Conservation (phyloP, 2,888 invertebrate genomes). For the Phaonia tiefii region DNA sequence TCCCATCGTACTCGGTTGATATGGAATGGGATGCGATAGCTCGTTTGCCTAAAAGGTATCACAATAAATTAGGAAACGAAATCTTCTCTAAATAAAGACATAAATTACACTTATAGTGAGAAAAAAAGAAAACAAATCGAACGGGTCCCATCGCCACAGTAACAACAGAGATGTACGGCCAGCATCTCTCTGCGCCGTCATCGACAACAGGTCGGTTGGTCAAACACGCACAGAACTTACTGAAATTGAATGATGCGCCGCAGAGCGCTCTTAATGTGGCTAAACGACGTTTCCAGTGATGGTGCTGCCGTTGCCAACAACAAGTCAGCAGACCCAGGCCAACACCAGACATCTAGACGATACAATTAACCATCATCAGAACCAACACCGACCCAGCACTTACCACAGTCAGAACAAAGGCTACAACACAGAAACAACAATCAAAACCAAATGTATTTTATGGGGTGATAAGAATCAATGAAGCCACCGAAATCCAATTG, state of each 20-base stretch:
- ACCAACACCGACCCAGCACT: neutral
- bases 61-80: conserved; percentile 80
- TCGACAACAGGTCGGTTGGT: conserved; percentile 36
- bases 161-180: neutral
- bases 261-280: conserved; percentile 53
- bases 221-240: conserved; percentile 54
- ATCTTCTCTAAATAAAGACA: conserved; percentile 80
- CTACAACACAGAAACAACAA: conserved; percentile 68
- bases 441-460: conserved; percentile 79
- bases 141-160: conserved; percentile 10
- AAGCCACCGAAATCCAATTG: conserved; percentile 80
- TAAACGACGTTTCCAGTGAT: conserved; percentile 53
- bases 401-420: conserved; percentile 64
- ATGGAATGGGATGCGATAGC: conserved; percentile 31
- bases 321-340: conserved; percentile 66
- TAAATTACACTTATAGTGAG: conserved; percentile 78
- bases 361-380: conserved; percentile 62
- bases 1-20: conserved; percentile 8
- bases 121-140: conserved; percentile 64
- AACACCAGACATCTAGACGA: conserved; percentile 69
- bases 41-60: conserved; percentile 77
- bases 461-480: conserved; percentile 81
- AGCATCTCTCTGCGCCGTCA: neutral
- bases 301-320: conserved; percentile 39
- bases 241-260: conserved; percentile 54